Evolutionary conservation across 1,140 invertebrate species (phyloP).

Genomic region (Phocides pigmalion): DNA sequence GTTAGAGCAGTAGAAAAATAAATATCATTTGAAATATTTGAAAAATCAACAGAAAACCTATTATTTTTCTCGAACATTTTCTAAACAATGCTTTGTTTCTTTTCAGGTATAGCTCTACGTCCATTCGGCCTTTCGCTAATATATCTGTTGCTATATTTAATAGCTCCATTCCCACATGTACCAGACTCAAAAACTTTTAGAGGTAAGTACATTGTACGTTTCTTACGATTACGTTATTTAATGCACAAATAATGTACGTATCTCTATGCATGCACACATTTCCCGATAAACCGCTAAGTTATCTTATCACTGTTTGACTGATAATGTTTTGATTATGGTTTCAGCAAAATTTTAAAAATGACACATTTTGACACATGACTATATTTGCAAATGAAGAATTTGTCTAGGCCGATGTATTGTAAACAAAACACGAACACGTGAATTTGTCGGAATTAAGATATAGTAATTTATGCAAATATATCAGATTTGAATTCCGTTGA

Average conservation of each 20-base stretch:
- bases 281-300: not conserved
- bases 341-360: not conserved
- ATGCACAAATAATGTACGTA: not conserved
- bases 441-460: too few relatives aligned
- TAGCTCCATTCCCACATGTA: conserved; percentile 90
- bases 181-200: conserved; percentile 89
- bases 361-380: not conserved
- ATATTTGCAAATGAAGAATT: not conserved
- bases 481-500: too few relatives aligned
- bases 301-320: conserved; percentile 10
- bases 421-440: too few relatives aligned
- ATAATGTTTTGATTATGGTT: conserved; percentile 8
- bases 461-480: too few relatives aligned
- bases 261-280: not conserved
- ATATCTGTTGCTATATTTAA: conserved; percentile 92
- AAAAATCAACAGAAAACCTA: too few relatives aligned
- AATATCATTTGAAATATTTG: not conserved
- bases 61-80: too few relatives aligned
- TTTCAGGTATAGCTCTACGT: conserved; percentile 92
- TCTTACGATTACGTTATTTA: conserved; percentile 12
- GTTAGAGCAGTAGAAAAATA: not conserved
- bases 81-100: conserved; percentile 35
- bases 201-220: conserved; percentile 76
- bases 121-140: conserved; percentile 93
- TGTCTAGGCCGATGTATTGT: too few relatives aligned